phyloP scores from a whole-genome alignment of 2,797 vertebrate species.

The Ceryle rudis region DNA sequence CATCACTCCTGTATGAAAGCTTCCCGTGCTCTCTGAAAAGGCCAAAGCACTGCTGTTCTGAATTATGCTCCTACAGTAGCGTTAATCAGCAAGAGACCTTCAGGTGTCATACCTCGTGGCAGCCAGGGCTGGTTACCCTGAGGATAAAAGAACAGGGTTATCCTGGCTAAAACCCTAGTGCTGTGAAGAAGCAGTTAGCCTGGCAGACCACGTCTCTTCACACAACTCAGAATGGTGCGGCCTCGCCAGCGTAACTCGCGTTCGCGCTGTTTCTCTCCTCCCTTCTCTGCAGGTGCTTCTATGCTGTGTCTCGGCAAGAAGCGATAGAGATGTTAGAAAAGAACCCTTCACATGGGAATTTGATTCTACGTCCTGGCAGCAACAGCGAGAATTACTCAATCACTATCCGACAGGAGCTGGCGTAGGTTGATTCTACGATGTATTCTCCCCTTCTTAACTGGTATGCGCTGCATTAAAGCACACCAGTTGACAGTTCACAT shows the following conservation, averaged over 20 bases:
- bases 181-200: not conserved
- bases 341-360: slow-evolving; percentile 78
- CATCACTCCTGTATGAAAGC: not conserved
- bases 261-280: not conserved
- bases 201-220: fast-evolving
- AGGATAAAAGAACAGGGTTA: not conserved
- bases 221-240: fast-evolving
- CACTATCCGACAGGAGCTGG: slow-evolving; percentile 66
- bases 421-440: slow-evolving; percentile 52
- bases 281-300: slow-evolving; percentile 70
- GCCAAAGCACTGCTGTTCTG: not conserved
- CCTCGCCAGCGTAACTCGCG: not conserved
- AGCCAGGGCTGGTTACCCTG: not conserved
- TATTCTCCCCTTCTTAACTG: not conserved
- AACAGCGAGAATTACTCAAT: slow-evolving; percentile 80
- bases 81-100: not conserved
- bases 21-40: not conserved
- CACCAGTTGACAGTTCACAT: too few relatives aligned
- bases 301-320: slow-evolving; percentile 80
- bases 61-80: not conserved
- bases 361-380: slow-evolving; percentile 85
- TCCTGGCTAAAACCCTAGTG: not conserved
- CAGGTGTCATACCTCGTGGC: not conserved
- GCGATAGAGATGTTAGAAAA: slow-evolving; percentile 80
- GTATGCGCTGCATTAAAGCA: not conserved